Evolutionary conservation across 2,888 invertebrate genomes (phyloP).

Genomic region (Pinctada fucata): DNA sequence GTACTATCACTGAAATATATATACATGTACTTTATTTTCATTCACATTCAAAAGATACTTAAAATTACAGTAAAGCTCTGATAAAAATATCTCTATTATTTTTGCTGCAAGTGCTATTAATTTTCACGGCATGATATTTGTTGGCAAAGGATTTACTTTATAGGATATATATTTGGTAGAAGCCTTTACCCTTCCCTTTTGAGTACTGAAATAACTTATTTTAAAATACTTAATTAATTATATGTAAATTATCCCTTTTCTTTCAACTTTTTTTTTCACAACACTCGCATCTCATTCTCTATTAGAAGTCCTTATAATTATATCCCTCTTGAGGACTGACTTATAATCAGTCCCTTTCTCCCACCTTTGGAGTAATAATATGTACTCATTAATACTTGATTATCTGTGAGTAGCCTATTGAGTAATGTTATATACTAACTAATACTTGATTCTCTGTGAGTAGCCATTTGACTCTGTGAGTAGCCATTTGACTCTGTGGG

Average conservation of each 20-base stretch:
- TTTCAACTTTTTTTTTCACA: no score
- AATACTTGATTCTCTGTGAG: slow-evolving; percentile 68
- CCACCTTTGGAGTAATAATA: slow-evolving; percentile 42
- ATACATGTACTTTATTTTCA: background rate
- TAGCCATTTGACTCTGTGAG: slow-evolving; percentile 64
- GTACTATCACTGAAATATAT: slow-evolving; percentile 65
- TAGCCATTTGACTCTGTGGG: no score
- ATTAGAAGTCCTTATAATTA: no score
- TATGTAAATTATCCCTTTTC: no score
- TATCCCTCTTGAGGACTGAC: no score
- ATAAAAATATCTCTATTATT: background rate
- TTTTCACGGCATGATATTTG: background rate
- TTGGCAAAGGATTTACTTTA: no score
- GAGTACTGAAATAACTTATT: no score
- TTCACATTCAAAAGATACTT: background rate
- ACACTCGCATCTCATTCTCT: no score
- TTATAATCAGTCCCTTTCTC: no score
- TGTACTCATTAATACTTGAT: background rate
- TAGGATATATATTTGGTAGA: no score
- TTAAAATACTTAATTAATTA: no score
- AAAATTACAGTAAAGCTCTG: background rate
- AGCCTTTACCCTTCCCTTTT: no score
- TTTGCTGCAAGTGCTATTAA: background rate
- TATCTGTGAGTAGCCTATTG: background rate
- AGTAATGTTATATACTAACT: slow-evolving; percentile 19